phyloP scores from a whole-genome alignment of 2,888 invertebrate species.

The Diplazon laetatorius region DNA sequence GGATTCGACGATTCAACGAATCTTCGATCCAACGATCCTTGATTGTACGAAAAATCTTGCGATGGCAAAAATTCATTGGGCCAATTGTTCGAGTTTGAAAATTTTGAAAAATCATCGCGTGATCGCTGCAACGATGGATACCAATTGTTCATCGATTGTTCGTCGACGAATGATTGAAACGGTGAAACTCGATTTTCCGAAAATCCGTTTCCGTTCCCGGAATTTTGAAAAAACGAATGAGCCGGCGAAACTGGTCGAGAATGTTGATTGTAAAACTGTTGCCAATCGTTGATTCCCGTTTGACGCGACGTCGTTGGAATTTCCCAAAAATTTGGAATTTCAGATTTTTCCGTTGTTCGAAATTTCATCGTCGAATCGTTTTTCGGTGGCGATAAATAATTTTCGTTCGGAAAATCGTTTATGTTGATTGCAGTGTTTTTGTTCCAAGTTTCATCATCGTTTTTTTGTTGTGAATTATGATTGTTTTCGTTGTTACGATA shows the following conservation, averaged over 20 bases:
- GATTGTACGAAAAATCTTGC: background rate
- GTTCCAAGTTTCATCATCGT: background rate
- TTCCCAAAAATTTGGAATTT: background rate
- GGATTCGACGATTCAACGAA: too few relatives aligned
- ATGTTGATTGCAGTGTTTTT: slow-evolving; percentile 3
- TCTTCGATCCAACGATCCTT: too few relatives aligned
- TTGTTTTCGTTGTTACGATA: slow-evolving; percentile 21
- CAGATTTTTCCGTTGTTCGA: background rate
- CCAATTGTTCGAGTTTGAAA: background rate
- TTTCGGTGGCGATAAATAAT: slow-evolving; percentile 11
- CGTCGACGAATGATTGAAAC: slow-evolving; percentile 42
- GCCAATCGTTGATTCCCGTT: slow-evolving; percentile 19
- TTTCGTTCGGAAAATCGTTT: slow-evolving; percentile 6
- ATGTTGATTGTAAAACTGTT: slow-evolving; percentile 8
- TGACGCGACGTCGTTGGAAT: slow-evolving; percentile 4
- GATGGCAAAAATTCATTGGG: background rate
- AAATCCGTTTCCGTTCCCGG: slow-evolving; percentile 16
- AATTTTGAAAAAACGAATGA: slow-evolving; percentile 16
- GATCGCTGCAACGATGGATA: slow-evolving; percentile 22
- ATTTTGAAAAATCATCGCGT: background rate
- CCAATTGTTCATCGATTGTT: slow-evolving; percentile 30
- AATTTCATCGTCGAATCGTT: slow-evolving; percentile 18
- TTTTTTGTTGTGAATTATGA: slow-evolving; percentile 13
- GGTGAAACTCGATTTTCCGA: slow-evolving; percentile 32
- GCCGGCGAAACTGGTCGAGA: background rate